A percentile compares a stretch with the other conserved stretches of the same genome.
phyloP scores from a whole-genome alignment of 2,113 vertebrate genomes.

The Solea senegalensis region DNA sequence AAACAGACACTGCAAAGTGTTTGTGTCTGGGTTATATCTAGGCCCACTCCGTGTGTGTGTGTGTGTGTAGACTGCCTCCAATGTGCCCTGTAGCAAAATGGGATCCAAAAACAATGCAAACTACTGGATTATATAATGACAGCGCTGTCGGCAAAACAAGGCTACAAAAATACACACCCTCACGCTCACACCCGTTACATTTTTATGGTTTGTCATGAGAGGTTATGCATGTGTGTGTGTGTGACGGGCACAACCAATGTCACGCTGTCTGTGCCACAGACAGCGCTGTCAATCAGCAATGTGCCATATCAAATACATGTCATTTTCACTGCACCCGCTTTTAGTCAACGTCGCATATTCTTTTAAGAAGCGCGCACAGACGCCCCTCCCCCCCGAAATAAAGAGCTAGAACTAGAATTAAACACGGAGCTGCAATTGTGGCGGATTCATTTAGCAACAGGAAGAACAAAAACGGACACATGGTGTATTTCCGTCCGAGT shows the following conservation, averaged over 20 bases:
- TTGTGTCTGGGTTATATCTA: slow-evolving; percentile 8
- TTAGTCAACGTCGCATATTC: too few relatives aligned
- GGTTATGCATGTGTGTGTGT: background rate
- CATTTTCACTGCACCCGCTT: slow-evolving; percentile 31
- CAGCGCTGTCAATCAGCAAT: slow-evolving; percentile 26
- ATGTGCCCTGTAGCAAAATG: slow-evolving; percentile 12
- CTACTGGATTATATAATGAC: slow-evolving; percentile 13
- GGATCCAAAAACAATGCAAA: slow-evolving; percentile 12
- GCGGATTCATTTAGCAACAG: slow-evolving; percentile 1
- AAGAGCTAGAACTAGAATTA: background rate
- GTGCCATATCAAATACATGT: slow-evolving; percentile 3
- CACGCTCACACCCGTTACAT: slow-evolving; percentile 5
- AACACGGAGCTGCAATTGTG: slow-evolving; percentile 22
- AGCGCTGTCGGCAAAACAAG: slow-evolving; percentile 18
- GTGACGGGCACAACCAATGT: background rate
- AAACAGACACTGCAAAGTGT: slow-evolving; percentile 8
- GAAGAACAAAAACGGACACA: background rate
- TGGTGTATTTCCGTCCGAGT: background rate
- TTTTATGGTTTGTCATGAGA: slow-evolving; percentile 2
- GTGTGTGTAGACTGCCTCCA: background rate
- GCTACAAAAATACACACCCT: slow-evolving; percentile 29
- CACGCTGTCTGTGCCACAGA: slow-evolving; percentile 7
- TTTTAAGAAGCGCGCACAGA: too few relatives aligned
- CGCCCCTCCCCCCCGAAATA: background rate
- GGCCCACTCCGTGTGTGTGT: background rate